Base-by-base conservation (phyloP, 1,140 invertebrate species). In the Drosophila quadrilineata region DNA sequence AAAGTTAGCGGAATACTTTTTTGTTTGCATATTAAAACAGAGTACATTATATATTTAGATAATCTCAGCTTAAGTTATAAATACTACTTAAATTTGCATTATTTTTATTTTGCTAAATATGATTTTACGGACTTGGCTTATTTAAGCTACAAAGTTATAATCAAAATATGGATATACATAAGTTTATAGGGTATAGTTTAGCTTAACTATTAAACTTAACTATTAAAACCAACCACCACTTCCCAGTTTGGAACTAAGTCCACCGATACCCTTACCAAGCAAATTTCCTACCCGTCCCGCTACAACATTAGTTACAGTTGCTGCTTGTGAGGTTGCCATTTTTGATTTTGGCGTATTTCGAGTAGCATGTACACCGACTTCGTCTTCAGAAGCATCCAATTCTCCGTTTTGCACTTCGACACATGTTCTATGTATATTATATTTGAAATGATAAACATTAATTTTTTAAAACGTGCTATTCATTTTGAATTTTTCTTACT, bases 251-350 rank as follows among this genome's bases (percentile, higher is more conserved):
- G 93, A 94, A 80, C 94, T 94, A 75, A 95, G 92, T 64, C 94
- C 94, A 72, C 94, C 94, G 71, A 95, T 93, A 64, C 94, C 93
- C 90, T 95, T 95, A 53, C 95, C 94, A 72, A 96, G 93, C 79
- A 96, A 93, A 89, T 93, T 94, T 54, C 94, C 94, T 71, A 96
- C 92, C 85, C 93, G 92, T 24, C 94, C 95, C 41, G 94, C 94
- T 58, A 95, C 94, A 70, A 94, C 94, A 40, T 93, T 93, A 19
- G 94, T 94, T 40, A 94, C 92, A 21, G 93, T 86, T 19, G 86
- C 79, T 38, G 88, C 80, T 59, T 88, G 84, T 9, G 88, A 74
- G 17, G 87, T 80, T 19, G 77, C 79, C 3, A 75, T 59, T 67
- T 89, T 89, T 26, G 85, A 57, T 66, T 87, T 88, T 49, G 91